These are phyloP conservation scores for Argynnis bischoffii DNA, from an alignment of 2,888 invertebrate genomes.

Conservation along the genomic window DNA sequence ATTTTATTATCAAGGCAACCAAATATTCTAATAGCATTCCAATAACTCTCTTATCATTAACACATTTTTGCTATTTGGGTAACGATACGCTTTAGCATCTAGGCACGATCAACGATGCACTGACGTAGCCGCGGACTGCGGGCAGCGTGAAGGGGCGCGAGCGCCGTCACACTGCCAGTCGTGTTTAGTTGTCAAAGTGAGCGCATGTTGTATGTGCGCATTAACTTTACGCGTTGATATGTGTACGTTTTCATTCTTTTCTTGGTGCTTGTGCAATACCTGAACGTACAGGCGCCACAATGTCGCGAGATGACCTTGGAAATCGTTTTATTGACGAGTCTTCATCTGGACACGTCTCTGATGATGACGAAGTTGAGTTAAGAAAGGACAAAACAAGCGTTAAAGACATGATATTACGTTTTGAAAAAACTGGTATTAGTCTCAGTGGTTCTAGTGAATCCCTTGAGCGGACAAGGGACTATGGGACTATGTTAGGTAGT, in stretches of 20 bases:
- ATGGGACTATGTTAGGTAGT: slow-evolving; percentile 62
- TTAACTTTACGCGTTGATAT: slow-evolving; percentile 63
- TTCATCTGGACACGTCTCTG: slow-evolving; percentile 59
- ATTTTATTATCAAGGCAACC: slow-evolving; percentile 29
- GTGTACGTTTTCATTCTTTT: slow-evolving; percentile 58
- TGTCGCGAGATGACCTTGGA: slow-evolving; percentile 72
- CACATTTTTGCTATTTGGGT: slow-evolving; percentile 41
- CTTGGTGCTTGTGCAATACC: slow-evolving; percentile 62
- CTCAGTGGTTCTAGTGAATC: slow-evolving; percentile 66
- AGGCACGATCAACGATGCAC: slow-evolving; percentile 18
- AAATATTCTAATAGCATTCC: slow-evolving; percentile 32
- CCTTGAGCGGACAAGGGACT: slow-evolving; percentile 63
- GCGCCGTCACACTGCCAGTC: slow-evolving; percentile 66
- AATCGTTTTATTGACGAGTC: slow-evolving; percentile 57
- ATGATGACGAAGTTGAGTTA: slow-evolving; percentile 66
- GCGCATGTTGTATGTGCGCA: slow-evolving; percentile 64
- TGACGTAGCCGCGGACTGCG: slow-evolving; percentile 40
- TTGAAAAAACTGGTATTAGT: slow-evolving; percentile 64
- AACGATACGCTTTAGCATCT: slow-evolving; percentile 40
- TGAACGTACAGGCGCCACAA: slow-evolving; percentile 55
- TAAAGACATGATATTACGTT: slow-evolving; percentile 73
- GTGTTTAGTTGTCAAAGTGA: slow-evolving; percentile 57
- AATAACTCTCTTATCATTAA: slow-evolving; percentile 40
- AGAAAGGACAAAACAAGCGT: slow-evolving; percentile 68
- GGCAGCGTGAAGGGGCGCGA: slow-evolving; percentile 46